Evolutionary conservation across 1,140 invertebrate genomes (phyloP), one percentile per base, ranked within the genome.

Genomic region (Paraescarpia echinospica): DNA sequence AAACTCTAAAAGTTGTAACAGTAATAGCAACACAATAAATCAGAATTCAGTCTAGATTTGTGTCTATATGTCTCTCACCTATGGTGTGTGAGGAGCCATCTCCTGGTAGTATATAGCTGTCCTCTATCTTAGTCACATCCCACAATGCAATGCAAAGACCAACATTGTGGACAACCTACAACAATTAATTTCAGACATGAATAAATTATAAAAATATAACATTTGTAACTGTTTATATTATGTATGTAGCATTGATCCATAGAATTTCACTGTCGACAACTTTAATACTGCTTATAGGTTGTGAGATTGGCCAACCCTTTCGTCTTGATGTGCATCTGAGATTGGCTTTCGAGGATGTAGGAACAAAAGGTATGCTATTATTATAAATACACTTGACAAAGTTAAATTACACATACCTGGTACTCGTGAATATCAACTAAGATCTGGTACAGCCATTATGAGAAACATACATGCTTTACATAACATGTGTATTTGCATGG

Each of bases 51-150:
- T 27, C 59, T 0, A 14, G 59, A 31, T 77, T 27, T 77, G 59
- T 77, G 41, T 12, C 41, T 41, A 77, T 4, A 77, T 77, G 8
- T 41, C 9, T 91, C 93, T 93, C 93, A 96, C 96, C 96, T 96
- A 98, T 97, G 5, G 98, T 99, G 94, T 99, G 98, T 33, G 98
- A 98, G 34, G 98, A 97, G 27, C 98, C 98, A 97, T 99, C 98
- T 8, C 98, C 98, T 93, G 98, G 98, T 95, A 99, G 97, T 94
- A 99, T 98, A 94, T 97, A 98, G 0, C 98, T 99, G 95, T 99
- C 98, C 94, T 98, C 97, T 34, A 99, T 97, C 92, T 97, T 97
- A 33, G 97, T 97, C 90, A 99, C 98, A 96, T 99, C 98, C 96
- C 98, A 98, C 89, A 99, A 96, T 33, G 98, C 97, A 95, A 99